Conservation (phyloP, 2,113 vertebrate genomes). For the Neodontobutis hainanensis region DNA sequence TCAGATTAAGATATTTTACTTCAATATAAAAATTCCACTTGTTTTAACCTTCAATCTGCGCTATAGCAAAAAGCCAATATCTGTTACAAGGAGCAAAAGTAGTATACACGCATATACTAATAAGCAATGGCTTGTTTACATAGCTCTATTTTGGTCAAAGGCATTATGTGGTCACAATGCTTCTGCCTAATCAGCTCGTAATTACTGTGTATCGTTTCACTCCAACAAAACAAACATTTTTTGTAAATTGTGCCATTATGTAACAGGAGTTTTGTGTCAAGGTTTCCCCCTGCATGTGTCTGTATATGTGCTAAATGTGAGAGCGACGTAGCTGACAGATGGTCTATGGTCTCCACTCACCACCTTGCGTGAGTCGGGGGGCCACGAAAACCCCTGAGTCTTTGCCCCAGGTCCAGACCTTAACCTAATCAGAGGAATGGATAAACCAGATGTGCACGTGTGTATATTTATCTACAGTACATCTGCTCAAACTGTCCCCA, state of each 20-base stretch:
- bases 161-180: slow-evolving; percentile 1
- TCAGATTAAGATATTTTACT: too few species aligned
- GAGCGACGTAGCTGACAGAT: slow-evolving; percentile 63
- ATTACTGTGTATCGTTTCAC: slow-evolving; percentile 23
- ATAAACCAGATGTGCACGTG: slow-evolving; percentile 69
- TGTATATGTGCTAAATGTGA: slow-evolving; percentile 31
- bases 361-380: slow-evolving; percentile 62
- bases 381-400: slow-evolving; percentile 29
- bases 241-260: slow-evolving; percentile 24
- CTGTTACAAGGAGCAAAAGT: background rate
- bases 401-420: slow-evolving; percentile 36
- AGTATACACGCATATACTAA: slow-evolving; percentile 17
- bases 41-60: too few species aligned
- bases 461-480: slow-evolving; percentile 62
- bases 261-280: slow-evolving; percentile 14
- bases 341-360: slow-evolving; percentile 69
- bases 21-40: too few species aligned
- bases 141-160: slow-evolving; percentile 1
- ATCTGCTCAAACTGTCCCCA: slow-evolving; percentile 51
- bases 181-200: slow-evolving; percentile 39
- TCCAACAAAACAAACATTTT: slow-evolving; percentile 12
- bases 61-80: slow-evolving; percentile 3
- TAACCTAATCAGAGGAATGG: slow-evolving; percentile 64
- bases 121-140: background rate
- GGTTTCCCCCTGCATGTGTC: slow-evolving; percentile 23